Conservation (phyloP, 2,888 invertebrate species). For the Luperina nickerlii region DNA sequence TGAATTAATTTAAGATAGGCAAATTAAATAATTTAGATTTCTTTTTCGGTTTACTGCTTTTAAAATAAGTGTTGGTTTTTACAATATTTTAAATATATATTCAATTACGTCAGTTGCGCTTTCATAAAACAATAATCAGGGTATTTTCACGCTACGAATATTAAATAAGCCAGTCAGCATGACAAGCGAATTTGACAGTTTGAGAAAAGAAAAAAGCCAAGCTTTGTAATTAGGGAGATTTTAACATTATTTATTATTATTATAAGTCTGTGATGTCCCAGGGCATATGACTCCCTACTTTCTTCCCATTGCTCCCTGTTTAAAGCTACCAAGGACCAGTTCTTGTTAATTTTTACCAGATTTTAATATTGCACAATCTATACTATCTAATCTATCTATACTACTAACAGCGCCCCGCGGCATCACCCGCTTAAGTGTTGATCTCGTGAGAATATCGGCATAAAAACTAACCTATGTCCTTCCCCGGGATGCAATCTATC, state of each 20-base stretch:
- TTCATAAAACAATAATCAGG: not conserved
- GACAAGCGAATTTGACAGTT: not conserved
- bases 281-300: rapidly evolving
- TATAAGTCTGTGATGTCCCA: not conserved
- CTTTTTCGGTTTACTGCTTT: too few relatives aligned
- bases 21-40: not conserved
- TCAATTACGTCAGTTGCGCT: not conserved
- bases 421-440: too few relatives aligned
- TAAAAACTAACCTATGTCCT: too few relatives aligned
- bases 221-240: not conserved
- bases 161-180: not conserved
- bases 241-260: not conserved
- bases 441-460: too few relatives aligned
- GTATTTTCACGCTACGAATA: not conserved
- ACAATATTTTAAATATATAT: not conserved
- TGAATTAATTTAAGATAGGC: not conserved
- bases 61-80: not conserved
- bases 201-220: not conserved
- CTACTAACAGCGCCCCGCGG: too few relatives aligned
- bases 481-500: too few relatives aligned
- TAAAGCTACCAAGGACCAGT: not conserved
- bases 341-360: not conserved
- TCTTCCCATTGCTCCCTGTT: not conserved
- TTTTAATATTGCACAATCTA: not conserved
- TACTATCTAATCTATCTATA: too few relatives aligned